Conservation (phyloP, 2,113 vertebrate genomes). For the Mustela lutreola region DNA sequence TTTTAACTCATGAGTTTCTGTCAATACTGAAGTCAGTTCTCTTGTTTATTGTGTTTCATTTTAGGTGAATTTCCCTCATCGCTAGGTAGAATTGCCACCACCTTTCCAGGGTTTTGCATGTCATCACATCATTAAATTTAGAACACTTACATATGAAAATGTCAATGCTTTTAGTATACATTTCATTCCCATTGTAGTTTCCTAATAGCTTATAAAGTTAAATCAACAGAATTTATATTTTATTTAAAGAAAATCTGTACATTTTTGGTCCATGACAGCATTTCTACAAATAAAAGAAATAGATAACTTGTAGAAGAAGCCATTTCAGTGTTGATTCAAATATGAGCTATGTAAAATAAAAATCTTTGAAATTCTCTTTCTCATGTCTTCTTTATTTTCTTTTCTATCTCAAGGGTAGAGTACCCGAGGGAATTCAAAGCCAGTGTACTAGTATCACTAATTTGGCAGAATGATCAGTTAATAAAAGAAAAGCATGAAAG, state of each 20-base stretch:
- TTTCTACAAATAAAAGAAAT: conserved; percentile 62
- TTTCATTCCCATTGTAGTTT: conserved; percentile 41
- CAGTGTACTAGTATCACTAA: conserved; percentile 84
- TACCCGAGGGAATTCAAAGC: conserved; percentile 79
- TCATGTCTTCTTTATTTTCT: conserved; percentile 46
- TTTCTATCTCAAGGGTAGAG: conserved; percentile 75
- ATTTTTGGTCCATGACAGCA: conserved; percentile 50
- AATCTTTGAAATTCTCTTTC: conserved; percentile 70
- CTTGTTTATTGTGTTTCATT: conserved; percentile 45
- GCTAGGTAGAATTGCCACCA: background rate
- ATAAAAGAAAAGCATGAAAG: conserved; percentile 85
- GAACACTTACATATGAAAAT: background rate
- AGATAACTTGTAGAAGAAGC: conserved; percentile 72
- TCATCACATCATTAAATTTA: background rate
- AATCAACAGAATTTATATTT: conserved; percentile 26
- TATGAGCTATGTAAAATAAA: conserved; percentile 64
- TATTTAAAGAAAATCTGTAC: background rate
- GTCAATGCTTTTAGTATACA: background rate
- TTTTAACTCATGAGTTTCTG: background rate
- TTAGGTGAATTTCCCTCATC: conserved; percentile 13
- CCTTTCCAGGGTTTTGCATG: background rate
- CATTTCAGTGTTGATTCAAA: conserved; percentile 51
- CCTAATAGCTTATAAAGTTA: background rate
- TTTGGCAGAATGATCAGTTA: conserved; percentile 89
- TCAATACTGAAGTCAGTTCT: background rate